These are phyloP conservation scores for Aphis gossypii DNA, from an alignment of 1,140 invertebrate genomes.

Conservation along the genomic window DNA sequence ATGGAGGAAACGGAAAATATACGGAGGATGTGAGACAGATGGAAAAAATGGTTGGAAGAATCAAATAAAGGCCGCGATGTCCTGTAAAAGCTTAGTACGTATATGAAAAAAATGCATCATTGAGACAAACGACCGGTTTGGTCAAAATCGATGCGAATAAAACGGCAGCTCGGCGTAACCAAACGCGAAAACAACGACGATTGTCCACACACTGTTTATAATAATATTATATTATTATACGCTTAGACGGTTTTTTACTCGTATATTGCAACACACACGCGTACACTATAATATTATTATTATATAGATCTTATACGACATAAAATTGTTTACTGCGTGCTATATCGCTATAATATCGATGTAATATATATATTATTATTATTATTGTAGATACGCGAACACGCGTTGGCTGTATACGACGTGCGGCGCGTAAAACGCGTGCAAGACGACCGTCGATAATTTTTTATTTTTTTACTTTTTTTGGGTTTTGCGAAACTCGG, in stretches of 20 bases:
- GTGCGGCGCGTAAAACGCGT: not conserved
- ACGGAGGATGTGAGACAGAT: too few relatives aligned
- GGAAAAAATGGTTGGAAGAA: too few relatives aligned
- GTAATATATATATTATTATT: not conserved
- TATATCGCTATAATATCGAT: not conserved
- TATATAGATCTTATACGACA: not conserved
- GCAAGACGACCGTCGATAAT: conserved; percentile 5
- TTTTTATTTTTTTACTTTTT: not conserved
- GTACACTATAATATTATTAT: not conserved
- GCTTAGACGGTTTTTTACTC: not conserved
- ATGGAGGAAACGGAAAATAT: too few relatives aligned
- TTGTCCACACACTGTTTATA: not conserved
- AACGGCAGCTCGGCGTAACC: not conserved
- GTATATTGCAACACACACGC: not conserved
- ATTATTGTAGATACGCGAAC: not conserved
- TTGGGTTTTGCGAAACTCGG: not conserved
- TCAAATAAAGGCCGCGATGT: too few relatives aligned
- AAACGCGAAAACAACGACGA: not conserved
- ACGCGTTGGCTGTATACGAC: not conserved
- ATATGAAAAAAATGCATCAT: not conserved
- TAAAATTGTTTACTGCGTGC: not conserved
- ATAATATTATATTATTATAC: not conserved
- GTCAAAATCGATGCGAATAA: not conserved
- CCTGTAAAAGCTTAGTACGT: too few relatives aligned
- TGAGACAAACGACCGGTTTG: not conserved